Evolutionary conservation across 1,140 invertebrate species (phyloP).

Genomic region (Antheraea mylitta): DNA sequence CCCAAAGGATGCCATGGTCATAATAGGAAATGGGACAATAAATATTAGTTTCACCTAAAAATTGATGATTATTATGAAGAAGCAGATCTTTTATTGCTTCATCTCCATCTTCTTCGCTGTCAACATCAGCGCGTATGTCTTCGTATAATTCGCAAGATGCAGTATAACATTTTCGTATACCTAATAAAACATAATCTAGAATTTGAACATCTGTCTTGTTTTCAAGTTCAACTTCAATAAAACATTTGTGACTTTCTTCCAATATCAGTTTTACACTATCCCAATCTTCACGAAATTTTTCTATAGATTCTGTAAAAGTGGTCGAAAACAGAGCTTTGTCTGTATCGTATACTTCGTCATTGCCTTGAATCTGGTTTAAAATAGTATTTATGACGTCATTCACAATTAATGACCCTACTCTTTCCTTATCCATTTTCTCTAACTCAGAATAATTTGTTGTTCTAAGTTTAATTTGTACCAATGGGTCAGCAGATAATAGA

Average conservation of each 20-base stretch:
- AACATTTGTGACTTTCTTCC: slow-evolving; percentile 48
- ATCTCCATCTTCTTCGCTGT: slow-evolving; percentile 37
- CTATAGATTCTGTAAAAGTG: slow-evolving; percentile 48
- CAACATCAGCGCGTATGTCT: slow-evolving; percentile 44
- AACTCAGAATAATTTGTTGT: slow-evolving; percentile 20
- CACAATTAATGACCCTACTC: too few relatives aligned
- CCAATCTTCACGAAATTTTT: slow-evolving; percentile 67
- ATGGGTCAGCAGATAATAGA: slow-evolving; percentile 43
- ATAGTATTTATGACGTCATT: slow-evolving; percentile 32
- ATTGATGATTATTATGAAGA: slow-evolving; percentile 54
- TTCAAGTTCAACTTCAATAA: slow-evolving; percentile 57
- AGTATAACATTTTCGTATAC: slow-evolving; percentile 53
- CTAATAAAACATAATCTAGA: slow-evolving; percentile 56
- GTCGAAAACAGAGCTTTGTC: slow-evolving; percentile 21
- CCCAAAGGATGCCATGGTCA: slow-evolving; percentile 77
- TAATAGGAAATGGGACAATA: slow-evolving; percentile 79
- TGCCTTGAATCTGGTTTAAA: neutral
- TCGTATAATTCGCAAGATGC: slow-evolving; percentile 31
- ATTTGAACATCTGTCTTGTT: slow-evolving; percentile 58
- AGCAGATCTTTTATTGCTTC: slow-evolving; percentile 43
- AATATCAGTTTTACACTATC: slow-evolving; percentile 55
- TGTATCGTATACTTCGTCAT: slow-evolving; percentile 13
- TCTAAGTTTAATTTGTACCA: slow-evolving; percentile 51
- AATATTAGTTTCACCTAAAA: slow-evolving; percentile 76
- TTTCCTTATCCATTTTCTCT: slow-evolving; percentile 34